Evolutionary conservation across 2,888 invertebrate species (phyloP), one percentile per base, ranked within the genome.

Genomic region (Platerodrilus igneus): DNA sequence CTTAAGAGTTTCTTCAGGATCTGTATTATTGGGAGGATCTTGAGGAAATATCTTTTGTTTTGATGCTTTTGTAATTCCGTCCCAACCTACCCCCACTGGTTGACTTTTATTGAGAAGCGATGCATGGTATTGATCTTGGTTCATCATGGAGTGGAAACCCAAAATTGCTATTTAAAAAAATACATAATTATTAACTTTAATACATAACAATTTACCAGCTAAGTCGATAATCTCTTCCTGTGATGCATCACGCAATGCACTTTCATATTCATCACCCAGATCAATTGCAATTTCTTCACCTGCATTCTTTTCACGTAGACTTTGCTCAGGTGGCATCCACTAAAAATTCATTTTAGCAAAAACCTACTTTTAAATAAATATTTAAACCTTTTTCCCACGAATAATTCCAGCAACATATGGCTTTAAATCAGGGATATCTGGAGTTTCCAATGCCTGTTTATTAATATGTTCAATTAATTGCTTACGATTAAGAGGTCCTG

Each of bases 61-160:
- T 58, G 92, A 85, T 39, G 94, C 86, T 74, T 94, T 94, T 35
- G 96, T 95, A 60, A 94, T 85, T 59, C 94, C 93, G 64, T 90
- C 89, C 91, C 91, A 92, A 51, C 91, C 92, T 58, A 91, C 71
- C 27, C 91, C 91, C 45, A 89, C 78, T 0, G 89, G 89, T 64
- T 91, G 89, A 15, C 88, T 90, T 71, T 92, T 92, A 74, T 92
- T 93, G 50, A 90, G 71, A 45, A 93, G 75, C 22, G 97, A 96
- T 45, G 95, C 94, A 74, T 97, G 95, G 72, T 95, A 99, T 73
- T 99, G 99, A 66, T 96, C 95, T 75, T 99, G 99, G 69, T 96
- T 99, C 86, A 99, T 90, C 92, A 99, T 96, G 48, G 96, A 96
- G 74, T 99, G 97, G 80, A 99, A 95, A 62, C 97, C 99, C 64